Conservation (phyloP, 2,113 vertebrate genomes). For the Pterocles gutturalis region DNA sequence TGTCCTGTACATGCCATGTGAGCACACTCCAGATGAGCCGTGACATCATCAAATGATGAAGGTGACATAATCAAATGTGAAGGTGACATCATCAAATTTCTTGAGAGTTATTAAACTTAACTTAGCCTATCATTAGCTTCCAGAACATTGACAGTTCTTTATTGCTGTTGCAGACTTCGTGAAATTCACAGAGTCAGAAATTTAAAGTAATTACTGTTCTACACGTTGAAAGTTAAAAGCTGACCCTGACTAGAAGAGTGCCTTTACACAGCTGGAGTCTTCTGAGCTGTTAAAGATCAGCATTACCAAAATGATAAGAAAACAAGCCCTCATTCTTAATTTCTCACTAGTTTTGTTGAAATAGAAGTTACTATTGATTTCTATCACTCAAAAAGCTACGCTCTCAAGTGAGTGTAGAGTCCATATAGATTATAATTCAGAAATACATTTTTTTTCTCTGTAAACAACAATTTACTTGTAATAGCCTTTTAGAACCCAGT, state of each 20-base stretch:
- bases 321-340: not conserved
- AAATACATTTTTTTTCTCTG: not conserved
- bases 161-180: not conserved
- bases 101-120: not conserved
- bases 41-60: too few relatives aligned
- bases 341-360: not conserved
- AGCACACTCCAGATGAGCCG: too few relatives aligned
- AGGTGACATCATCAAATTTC: not conserved
- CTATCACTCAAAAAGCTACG: not conserved
- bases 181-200: not conserved
- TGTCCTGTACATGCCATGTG: too few relatives aligned
- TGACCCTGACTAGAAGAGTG: not conserved
- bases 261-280: not conserved
- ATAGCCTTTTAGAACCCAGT: not conserved
- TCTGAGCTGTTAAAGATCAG: not conserved
- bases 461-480: not conserved
- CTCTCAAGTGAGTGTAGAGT: not conserved
- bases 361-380: not conserved
- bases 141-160: not conserved
- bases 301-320: not conserved
- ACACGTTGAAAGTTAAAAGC: not conserved
- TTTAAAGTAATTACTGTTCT: slow-evolving; percentile 29
- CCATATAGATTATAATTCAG: not conserved
- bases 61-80: too few relatives aligned
- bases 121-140: not conserved